These are phyloP conservation scores for Martes flavigula DNA, from an alignment of 2,797 vertebrate genomes.

Conservation along the genomic window DNA sequence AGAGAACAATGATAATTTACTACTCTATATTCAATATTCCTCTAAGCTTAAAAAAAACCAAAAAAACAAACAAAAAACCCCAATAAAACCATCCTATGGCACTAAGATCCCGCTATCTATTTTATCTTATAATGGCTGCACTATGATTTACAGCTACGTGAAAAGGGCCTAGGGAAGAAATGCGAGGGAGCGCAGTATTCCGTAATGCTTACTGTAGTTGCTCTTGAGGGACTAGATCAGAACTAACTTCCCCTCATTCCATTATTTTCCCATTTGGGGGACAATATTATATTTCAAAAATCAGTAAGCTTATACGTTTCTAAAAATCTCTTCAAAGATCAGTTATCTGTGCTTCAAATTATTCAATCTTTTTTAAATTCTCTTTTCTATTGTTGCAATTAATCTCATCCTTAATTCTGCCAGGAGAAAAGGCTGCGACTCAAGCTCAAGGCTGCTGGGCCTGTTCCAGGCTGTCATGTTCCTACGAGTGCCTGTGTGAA, in stretches of 20 bases:
- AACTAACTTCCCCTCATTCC: background rate
- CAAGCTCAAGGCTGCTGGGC: background rate
- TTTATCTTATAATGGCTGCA: background rate
- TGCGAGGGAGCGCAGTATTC: background rate
- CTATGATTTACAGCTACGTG: background rate
- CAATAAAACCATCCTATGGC: background rate
- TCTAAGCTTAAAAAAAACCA: background rate
- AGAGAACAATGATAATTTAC: background rate
- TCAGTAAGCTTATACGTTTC: background rate
- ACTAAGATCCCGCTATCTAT: background rate
- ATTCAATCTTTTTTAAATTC: background rate
- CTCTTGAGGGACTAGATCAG: background rate
- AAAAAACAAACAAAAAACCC: background rate
- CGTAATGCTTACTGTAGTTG: background rate
- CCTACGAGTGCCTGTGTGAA: background rate
- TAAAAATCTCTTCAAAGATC: background rate
- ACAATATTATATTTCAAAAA: background rate
- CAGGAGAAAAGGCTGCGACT: background rate
- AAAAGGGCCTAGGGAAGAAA: conserved; percentile 10
- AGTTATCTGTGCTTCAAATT: background rate
- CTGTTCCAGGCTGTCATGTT: background rate
- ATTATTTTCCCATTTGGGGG: background rate
- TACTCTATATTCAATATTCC: background rate
- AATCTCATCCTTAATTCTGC: background rate
- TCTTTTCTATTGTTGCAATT: background rate